Percentiles rank a stretch among this genome's conserved stretches.
These are phyloP conservation scores for Ptyas mucosa DNA, from an alignment of 2,113 vertebrate species.

Conservation along the genomic window DNA sequence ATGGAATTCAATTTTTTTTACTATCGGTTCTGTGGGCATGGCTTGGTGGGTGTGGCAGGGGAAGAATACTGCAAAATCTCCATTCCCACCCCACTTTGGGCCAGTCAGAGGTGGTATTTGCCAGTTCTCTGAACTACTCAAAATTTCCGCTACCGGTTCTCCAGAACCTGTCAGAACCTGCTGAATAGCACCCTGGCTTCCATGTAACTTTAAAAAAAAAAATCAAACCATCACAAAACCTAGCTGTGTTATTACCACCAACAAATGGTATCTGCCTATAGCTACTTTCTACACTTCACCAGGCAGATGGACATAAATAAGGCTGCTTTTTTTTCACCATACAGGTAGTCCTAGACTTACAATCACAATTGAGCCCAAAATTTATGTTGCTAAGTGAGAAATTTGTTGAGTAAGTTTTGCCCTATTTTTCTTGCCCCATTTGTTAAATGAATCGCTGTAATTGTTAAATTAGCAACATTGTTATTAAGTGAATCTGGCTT, in stretches of 20 bases:
- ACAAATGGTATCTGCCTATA: neutral
- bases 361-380: neutral
- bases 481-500: neutral
- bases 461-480: neutral
- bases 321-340: neutral
- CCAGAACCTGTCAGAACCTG: too few relatives aligned
- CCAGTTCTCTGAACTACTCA: too few relatives aligned
- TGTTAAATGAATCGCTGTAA: neutral
- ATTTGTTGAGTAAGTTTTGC: neutral
- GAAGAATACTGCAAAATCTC: too few relatives aligned
- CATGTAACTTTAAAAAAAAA: neutral
- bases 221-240: neutral
- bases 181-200: too few relatives aligned
- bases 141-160: too few relatives aligned
- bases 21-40: too few relatives aligned
- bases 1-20: too few relatives aligned
- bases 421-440: neutral
- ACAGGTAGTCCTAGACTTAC: neutral
- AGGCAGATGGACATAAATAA: neutral
- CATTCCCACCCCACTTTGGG: too few relatives aligned
- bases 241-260: neutral
- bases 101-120: too few relatives aligned
- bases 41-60: too few relatives aligned
- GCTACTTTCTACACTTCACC: neutral
- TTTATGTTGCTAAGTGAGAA: neutral